These are phyloP conservation scores for Formicarius rufipectus DNA, from an alignment of 2,113 vertebrate species.

Conservation along the genomic window DNA sequence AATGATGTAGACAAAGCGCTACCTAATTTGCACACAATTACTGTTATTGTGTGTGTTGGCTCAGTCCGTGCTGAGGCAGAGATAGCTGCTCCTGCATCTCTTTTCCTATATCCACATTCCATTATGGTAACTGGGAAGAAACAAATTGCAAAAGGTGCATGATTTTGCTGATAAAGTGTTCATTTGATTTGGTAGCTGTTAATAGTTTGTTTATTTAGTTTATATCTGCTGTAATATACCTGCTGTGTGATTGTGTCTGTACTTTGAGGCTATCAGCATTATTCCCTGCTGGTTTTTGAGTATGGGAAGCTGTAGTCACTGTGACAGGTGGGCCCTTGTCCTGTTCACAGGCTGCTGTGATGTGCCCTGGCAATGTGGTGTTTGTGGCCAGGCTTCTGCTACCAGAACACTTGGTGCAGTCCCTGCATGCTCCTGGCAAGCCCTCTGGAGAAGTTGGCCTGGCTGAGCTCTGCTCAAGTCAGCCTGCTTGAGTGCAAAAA, in stretches of 20 bases:
- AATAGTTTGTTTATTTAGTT: not conserved
- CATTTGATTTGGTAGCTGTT: not conserved
- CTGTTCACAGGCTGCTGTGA: rapidly evolving
- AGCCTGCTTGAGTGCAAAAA: not conserved
- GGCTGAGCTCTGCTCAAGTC: not conserved
- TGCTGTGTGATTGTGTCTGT: not conserved
- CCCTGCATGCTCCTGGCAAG: rapidly evolving
- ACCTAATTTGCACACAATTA: conserved; percentile 40
- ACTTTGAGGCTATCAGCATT: not conserved
- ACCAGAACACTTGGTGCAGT: not conserved
- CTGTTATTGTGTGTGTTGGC: not conserved
- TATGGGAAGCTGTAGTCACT: not conserved
- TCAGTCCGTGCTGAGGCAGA: not conserved
- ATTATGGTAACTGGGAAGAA: not conserved
- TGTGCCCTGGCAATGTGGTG: not conserved
- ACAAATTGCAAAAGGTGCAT: not conserved
- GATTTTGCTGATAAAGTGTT: not conserved
- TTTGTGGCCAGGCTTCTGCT: not conserved
- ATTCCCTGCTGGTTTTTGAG: not conserved
- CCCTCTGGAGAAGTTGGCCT: not conserved
- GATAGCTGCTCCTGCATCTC: not conserved
- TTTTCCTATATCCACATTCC: not conserved
- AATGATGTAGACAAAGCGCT: rapidly evolving
- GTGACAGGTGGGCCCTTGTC: not conserved
- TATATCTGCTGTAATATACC: not conserved